phyloP scores from a whole-genome alignment of 2,113 vertebrate species.

The Pionites leucogaster region DNA sequence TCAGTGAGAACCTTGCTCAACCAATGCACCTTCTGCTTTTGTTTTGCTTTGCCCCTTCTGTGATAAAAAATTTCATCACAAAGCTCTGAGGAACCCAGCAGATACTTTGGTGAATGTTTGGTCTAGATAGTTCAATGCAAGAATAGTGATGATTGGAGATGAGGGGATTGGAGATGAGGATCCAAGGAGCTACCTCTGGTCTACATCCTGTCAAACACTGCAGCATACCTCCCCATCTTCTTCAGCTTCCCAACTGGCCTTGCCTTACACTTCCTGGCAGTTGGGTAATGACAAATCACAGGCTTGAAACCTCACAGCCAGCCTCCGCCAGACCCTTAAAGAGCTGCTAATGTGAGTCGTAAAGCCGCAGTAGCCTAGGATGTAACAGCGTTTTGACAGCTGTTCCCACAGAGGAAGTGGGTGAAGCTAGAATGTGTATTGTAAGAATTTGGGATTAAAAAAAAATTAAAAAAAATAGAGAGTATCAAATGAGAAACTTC shows the following conservation, averaged over 20 bases:
- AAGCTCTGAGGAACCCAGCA: neutral
- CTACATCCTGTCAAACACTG: neutral
- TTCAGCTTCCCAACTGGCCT: neutral
- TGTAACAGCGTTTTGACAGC: slow-evolving; percentile 83
- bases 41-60: neutral
- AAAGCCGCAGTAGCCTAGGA: slow-evolving; percentile 74
- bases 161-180: neutral
- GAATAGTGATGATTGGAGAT: fast-evolving
- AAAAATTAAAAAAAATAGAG: neutral
- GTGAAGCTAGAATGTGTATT: slow-evolving; percentile 71
- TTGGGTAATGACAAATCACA: slow-evolving; percentile 1
- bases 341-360: slow-evolving; percentile 76
- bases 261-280: slow-evolving; percentile 10
- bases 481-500: neutral
- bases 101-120: neutral
- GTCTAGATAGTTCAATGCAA: neutral
- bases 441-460: slow-evolving; percentile 35
- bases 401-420: slow-evolving; percentile 85
- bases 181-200: neutral
- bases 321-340: slow-evolving; percentile 56
- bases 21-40: neutral
- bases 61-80: neutral
- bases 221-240: neutral
- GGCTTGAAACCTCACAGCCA: slow-evolving; percentile 36
- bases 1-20: neutral